These are phyloP conservation scores for Neodiprion virginianus DNA, from an alignment of 1,140 invertebrate species.

Conservation along the genomic window DNA sequence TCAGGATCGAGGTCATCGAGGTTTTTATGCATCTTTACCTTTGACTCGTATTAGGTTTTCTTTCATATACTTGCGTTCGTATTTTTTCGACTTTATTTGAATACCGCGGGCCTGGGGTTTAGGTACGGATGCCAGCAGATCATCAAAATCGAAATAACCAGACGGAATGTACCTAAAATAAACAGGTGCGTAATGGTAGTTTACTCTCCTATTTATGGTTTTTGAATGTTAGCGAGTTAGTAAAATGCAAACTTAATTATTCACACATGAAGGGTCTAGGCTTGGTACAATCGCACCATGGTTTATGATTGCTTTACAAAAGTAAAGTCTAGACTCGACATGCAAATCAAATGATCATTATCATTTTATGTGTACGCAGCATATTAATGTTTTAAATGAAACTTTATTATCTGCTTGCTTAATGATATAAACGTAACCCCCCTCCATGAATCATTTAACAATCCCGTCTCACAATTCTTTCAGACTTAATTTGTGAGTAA, in stretches of 20 bases:
- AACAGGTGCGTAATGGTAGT: slow-evolving; percentile 50
- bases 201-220: slow-evolving; percentile 18
- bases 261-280: background rate
- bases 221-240: slow-evolving; percentile 15
- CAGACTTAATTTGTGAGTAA: too few relatives aligned
- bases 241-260: background rate
- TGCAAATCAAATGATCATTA: too few relatives aligned
- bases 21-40: background rate
- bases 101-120: slow-evolving; percentile 39
- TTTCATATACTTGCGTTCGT: slow-evolving; percentile 44
- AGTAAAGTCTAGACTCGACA: too few relatives aligned
- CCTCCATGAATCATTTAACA: background rate
- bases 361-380: too few relatives aligned
- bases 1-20: background rate
- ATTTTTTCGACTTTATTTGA: slow-evolving; percentile 48
- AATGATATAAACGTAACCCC: background rate
- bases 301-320: slow-evolving; percentile 9
- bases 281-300: background rate
- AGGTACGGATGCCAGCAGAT: slow-evolving; percentile 40
- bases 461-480: background rate
- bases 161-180: slow-evolving; percentile 33
- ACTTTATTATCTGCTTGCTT: background rate
- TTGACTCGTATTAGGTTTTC: background rate
- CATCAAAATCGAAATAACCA: slow-evolving; percentile 32
- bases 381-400: background rate